phyloP scores from a whole-genome alignment of 2,888 invertebrate genomes.

The Polyommatus icarus region DNA sequence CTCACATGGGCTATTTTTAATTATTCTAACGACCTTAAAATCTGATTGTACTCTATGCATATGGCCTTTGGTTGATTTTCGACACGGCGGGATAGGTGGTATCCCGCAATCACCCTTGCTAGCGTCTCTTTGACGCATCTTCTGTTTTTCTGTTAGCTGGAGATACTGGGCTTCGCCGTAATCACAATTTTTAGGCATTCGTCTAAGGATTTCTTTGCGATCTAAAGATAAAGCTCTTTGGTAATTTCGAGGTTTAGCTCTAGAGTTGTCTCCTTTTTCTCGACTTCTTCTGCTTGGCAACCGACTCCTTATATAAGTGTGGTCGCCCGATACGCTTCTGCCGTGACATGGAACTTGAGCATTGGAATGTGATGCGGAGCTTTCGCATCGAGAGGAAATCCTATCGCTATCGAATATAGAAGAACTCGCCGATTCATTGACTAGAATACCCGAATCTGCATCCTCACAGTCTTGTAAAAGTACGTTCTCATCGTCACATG shows the following conservation, averaged over 20 bases:
- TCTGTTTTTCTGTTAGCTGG: conserved; percentile 75
- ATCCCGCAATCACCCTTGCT: conserved; percentile 67
- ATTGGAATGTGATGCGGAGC: conserved; percentile 72
- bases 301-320: conserved; percentile 64
- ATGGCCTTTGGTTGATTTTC: conserved; percentile 57
- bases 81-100: conserved; percentile 75
- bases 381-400: conserved; percentile 76
- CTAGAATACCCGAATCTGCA: conserved; percentile 87
- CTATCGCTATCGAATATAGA: conserved; percentile 82
- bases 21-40: conserved; percentile 79
- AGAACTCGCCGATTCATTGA: conserved; percentile 86
- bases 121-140: conserved; percentile 70
- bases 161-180: conserved; percentile 70
- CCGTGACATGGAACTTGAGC: conserved; percentile 66
- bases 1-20: conserved; percentile 78
- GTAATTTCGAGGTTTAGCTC: conserved; percentile 62
- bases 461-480: conserved; percentile 84
- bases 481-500: conserved; percentile 77
- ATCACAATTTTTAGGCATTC: conserved; percentile 70
- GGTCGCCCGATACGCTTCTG: conserved; percentile 75
- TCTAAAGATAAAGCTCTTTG: conserved; percentile 80
- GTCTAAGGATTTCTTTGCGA: conserved; percentile 75
- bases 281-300: conserved; percentile 67
- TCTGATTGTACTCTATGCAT: conserved; percentile 60
- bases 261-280: conserved; percentile 62